Evolutionary conservation across 2,113 vertebrate species (phyloP), one percentile per base, ranked within the genome.

Genomic region (Anthoscopus minutus): DNA sequence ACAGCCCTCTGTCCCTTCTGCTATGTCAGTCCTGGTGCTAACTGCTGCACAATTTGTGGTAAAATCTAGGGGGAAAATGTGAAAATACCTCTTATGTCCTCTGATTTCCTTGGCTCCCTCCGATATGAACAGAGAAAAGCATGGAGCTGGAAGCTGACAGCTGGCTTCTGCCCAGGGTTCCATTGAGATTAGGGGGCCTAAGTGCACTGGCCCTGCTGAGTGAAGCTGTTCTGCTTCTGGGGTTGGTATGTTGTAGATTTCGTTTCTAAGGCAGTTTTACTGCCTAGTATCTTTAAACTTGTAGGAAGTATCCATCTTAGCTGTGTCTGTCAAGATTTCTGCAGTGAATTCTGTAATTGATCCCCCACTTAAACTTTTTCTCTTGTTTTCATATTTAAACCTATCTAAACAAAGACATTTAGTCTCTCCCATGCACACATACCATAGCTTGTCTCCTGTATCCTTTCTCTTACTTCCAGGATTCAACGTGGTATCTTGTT

Each of bases 181-280:
- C 44, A 16, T 6, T 0, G 1, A 42, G 42, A 7, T 23, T 8
- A 24, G 27, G 22, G 17, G 31, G 7, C 27, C 54, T 31, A 37
- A 65, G 64, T 10, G 21, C 53, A 33, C 13, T 0, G 4, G 56
- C 45, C 27, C n/a, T 37, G 57, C 38, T 17, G 21, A 38, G 25
- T 31, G 71, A 76, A 88, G 51, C 71, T 40, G 37, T 18, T 10
- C 31, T 15, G 40, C 64, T 48, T 48, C n/a, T n/a, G n/a, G n/a
- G n/a, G n/a, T n/a, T n/a, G n/a, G n/a, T n/a, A n/a, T n/a, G n/a
- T n/a, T n/a, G n/a, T n/a, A n/a, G n/a, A n/a, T 61, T 47, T 45
- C 13, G 9, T 72, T 72, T 61, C 9, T 27, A 69, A 54, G 47
- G 48, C 30, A 30, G 17, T 57, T 92, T 79, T 65, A 42, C 27